Percentiles rank a stretch among this genome's conserved stretches.
These are phyloP conservation scores for Chesias legatella DNA, from an alignment of 2,888 invertebrate genomes.

Conservation along the genomic window DNA sequence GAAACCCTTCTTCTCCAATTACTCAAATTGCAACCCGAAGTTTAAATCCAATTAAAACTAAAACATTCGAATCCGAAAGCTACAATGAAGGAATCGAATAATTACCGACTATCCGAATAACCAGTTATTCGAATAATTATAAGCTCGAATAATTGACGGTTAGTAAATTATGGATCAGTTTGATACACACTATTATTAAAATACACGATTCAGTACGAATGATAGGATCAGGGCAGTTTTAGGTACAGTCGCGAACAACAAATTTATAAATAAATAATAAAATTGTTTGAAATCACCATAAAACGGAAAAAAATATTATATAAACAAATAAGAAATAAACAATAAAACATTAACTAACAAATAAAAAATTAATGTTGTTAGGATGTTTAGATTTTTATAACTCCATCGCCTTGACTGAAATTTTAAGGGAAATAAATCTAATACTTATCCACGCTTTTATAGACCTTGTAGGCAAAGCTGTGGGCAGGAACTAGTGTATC, in stretches of 20 bases:
- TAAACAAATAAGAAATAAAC: not conserved
- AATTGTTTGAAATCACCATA: not conserved
- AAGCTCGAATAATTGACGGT: conserved; percentile 28
- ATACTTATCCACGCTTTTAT: too few relatives aligned
- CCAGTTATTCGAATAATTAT: conserved; percentile 27
- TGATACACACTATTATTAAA: conserved; percentile 29
- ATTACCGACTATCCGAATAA: conserved; percentile 23
- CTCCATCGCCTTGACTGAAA: not conserved
- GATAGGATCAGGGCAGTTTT: conserved; percentile 27
- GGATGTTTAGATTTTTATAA: too few relatives aligned
- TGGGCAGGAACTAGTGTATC: too few relatives aligned
- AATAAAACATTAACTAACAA: not conserved
- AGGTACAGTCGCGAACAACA: conserved; percentile 9
- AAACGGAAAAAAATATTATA: not conserved
- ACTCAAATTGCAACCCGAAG: conserved; percentile 16
- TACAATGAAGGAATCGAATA: conserved; percentile 27
- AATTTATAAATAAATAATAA: not conserved
- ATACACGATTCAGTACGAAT: conserved; percentile 24
- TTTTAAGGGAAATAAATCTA: too few relatives aligned
- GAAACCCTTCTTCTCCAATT: conserved; percentile 2
- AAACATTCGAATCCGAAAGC: conserved; percentile 23
- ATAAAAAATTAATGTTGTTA: too few relatives aligned
- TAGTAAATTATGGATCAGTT: conserved; percentile 23
- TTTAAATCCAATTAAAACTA: conserved; percentile 21
- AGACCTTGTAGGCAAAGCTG: too few relatives aligned